A percentile compares a stretch with the other conserved stretches of the same genome.
phyloP scores from a whole-genome alignment of 2,888 invertebrate species.

The Tenthredo amoena region DNA sequence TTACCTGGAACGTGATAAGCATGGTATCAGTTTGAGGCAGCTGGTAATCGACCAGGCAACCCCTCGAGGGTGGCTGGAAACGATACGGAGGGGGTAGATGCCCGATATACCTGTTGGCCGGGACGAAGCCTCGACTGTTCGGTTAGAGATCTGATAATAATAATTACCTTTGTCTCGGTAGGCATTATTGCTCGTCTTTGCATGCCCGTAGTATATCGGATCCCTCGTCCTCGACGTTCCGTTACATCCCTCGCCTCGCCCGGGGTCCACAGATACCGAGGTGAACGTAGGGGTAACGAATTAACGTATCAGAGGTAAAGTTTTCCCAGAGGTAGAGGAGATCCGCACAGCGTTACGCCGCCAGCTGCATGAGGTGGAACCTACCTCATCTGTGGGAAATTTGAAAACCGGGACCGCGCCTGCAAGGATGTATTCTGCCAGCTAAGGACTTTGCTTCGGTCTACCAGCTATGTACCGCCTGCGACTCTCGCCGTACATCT shows the following conservation, averaged over 20 bases:
- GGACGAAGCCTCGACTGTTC: conserved; percentile 63
- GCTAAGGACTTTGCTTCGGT: conserved; percentile 66
- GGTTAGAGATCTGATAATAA: conserved; percentile 66
- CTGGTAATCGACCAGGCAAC: conserved; percentile 71
- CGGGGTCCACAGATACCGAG: conserved; percentile 29
- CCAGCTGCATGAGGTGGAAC: conserved; percentile 53
- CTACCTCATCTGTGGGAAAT: conserved; percentile 39
- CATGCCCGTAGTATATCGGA: conserved; percentile 2
- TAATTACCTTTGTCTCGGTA: conserved; percentile 63
- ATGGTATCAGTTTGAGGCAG: conserved; percentile 70
- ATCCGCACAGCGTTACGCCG: conserved; percentile 56
- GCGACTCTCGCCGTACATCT: conserved; percentile 66
- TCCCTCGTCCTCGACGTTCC: conserved; percentile 8
- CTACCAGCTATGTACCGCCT: conserved; percentile 42
- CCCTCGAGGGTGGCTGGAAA: conserved; percentile 59
- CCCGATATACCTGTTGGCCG: conserved; percentile 63
- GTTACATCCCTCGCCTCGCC: neutral
- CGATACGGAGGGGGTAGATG: conserved; percentile 62
- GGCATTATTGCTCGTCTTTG: conserved; percentile 42
- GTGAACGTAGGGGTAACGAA: conserved; percentile 22
- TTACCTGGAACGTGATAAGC: conserved; percentile 71
- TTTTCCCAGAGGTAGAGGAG: conserved; percentile 32
- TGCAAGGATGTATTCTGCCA: conserved; percentile 64
- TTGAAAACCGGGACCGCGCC: conserved; percentile 28
- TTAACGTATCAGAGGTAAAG: conserved; percentile 41